Conservation (phyloP, 2,888 invertebrate genomes). For the Epinotia ramella region DNA sequence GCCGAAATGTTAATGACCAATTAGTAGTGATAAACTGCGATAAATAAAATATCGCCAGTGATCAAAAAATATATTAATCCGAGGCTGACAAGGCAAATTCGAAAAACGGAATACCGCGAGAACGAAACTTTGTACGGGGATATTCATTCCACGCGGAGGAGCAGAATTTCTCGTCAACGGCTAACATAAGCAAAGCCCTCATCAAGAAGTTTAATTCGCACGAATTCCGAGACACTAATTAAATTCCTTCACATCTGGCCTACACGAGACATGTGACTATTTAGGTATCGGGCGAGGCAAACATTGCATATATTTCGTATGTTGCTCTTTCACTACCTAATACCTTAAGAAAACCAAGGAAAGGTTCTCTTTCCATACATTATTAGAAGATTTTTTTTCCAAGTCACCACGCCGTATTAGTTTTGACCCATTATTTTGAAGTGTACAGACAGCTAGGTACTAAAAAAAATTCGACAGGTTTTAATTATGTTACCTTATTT, state of each 20-base stretch:
- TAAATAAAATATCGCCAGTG: slow-evolving; percentile 35
- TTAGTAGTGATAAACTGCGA: slow-evolving; percentile 25
- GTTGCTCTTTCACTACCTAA: not conserved
- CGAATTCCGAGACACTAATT: slow-evolving; percentile 69
- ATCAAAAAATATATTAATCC: slow-evolving; percentile 50
- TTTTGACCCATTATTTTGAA: not conserved
- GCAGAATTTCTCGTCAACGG: slow-evolving; percentile 58
- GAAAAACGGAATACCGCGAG: slow-evolving; percentile 54
- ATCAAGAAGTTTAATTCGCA: slow-evolving; percentile 69
- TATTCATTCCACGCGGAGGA: slow-evolving; percentile 52
- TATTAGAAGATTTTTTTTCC: not conserved
- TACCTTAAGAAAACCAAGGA: not conserved
- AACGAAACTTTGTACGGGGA: slow-evolving; percentile 50
- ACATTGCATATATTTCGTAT: slow-evolving; percentile 9
- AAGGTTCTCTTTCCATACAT: not conserved
- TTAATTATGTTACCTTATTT: too few relatives aligned
- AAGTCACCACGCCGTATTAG: not conserved
- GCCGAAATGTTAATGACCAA: slow-evolving; percentile 1
- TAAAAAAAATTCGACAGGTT: too few relatives aligned
- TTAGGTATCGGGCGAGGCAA: not conserved
- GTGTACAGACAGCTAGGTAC: too few relatives aligned
- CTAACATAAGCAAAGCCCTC: slow-evolving; percentile 60
- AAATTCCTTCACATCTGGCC: slow-evolving; percentile 67
- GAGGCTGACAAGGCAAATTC: slow-evolving; percentile 52
- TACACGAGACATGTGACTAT: slow-evolving; percentile 11